phyloP scores from a whole-genome alignment of 2,888 invertebrate genomes.

The Frankliniella fusca region DNA sequence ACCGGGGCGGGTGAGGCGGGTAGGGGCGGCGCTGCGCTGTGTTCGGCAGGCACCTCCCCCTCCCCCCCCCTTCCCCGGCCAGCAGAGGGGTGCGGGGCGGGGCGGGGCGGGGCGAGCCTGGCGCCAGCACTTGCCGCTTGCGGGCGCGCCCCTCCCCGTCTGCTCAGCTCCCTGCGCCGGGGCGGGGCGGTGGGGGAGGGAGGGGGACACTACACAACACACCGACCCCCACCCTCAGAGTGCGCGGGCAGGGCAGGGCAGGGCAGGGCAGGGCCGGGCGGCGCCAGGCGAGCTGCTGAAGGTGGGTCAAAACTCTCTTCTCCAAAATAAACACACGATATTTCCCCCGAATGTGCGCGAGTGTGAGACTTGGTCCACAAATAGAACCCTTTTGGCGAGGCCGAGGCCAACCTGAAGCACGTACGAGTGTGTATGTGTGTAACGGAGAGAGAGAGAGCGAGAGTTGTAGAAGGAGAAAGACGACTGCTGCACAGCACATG shows the following conservation, averaged over 20 bases:
- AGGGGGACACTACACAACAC: background rate
- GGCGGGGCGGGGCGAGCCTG: too few species aligned
- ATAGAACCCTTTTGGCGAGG: background rate
- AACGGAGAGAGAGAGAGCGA: background rate
- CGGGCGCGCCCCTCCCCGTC: background rate
- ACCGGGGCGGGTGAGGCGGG: background rate
- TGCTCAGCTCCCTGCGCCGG: background rate
- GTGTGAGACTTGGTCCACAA: background rate
- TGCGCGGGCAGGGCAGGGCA: too few species aligned
- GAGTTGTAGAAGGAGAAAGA: background rate
- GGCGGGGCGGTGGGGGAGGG: background rate
- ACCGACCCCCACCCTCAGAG: too few species aligned
- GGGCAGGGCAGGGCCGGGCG: too few species aligned
- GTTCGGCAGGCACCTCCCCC: background rate
- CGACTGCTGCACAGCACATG: background rate
- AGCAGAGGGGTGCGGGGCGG: background rate
- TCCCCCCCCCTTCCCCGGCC: background rate
- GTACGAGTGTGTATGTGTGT: background rate
- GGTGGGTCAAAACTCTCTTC: constrained; percentile 2
- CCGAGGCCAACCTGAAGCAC: background rate
- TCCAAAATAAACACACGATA: constrained; percentile 1
- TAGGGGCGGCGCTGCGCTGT: background rate
- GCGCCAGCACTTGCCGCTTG: too few species aligned
- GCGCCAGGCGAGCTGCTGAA: background rate
- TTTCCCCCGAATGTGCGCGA: background rate